phyloP scores from a whole-genome alignment of 2,888 invertebrate genomes.

The Cinara cedri region DNA sequence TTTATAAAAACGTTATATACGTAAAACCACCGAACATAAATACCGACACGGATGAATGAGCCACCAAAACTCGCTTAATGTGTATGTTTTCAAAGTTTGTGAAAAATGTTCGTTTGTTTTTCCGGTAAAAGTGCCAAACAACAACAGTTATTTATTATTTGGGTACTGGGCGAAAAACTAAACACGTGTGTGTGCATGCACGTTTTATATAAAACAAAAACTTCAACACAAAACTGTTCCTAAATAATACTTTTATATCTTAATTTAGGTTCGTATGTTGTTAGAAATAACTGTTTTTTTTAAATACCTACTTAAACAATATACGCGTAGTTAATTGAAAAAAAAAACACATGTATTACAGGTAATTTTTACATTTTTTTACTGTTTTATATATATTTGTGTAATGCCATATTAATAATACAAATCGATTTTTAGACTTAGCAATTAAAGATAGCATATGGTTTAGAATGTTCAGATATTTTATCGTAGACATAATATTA shows the following conservation, averaged over 20 bases:
- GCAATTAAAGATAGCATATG: too few species aligned
- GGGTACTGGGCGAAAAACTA: conserved; percentile 1
- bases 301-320: background rate
- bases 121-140: conserved; percentile 51
- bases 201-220: conserved; percentile 33
- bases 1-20: background rate
- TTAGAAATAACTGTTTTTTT: conserved; percentile 1
- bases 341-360: too few species aligned
- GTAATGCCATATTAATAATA: too few species aligned
- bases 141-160: conserved; percentile 52
- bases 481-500: too few species aligned
- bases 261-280: background rate
- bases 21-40: conserved; percentile 27
- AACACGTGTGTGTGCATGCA: conserved; percentile 13
- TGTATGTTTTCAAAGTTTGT: conserved; percentile 37
- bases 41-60: conserved; percentile 43
- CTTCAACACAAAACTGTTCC: conserved; percentile 26
- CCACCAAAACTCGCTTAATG: conserved; percentile 35
- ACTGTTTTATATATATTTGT: too few species aligned
- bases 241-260: conserved; percentile 19
- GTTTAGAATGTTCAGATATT: too few species aligned
- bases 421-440: too few species aligned
- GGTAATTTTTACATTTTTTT: too few species aligned
- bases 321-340: background rate
- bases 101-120: conserved; percentile 48